These are phyloP conservation scores for Caenorhabditis latens DNA, from an alignment of 1,140 invertebrate species.

Conservation along the genomic window DNA sequence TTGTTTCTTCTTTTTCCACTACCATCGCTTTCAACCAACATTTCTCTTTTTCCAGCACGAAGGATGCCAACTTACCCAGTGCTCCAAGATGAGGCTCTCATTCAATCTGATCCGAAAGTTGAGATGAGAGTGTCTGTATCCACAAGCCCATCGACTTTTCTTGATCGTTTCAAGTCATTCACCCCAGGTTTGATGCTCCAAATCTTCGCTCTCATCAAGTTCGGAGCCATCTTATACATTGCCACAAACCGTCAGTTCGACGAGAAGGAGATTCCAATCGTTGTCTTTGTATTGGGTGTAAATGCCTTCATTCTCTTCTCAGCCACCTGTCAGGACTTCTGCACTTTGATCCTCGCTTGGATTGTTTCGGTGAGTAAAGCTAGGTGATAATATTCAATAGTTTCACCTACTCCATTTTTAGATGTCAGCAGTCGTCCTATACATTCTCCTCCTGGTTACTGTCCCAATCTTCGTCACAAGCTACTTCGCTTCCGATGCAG, in stretches of 20 bases:
- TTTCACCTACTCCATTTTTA: background rate
- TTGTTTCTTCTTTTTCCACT: background rate
- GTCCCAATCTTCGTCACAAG: background rate
- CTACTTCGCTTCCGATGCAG: background rate
- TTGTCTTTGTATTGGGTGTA: background rate
- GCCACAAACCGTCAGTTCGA: background rate
- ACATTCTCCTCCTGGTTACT: background rate
- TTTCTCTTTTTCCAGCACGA: no score
- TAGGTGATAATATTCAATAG: no score
- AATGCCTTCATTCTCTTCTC: background rate
- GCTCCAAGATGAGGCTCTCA: background rate
- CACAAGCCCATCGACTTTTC: background rate
- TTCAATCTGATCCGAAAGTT: background rate
- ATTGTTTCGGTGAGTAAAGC: background rate
- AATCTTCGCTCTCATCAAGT: slow-evolving; percentile 8
- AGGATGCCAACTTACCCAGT: background rate
- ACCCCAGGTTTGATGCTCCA: background rate
- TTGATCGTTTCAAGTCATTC: background rate
- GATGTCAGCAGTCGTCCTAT: background rate
- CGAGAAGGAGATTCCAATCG: background rate
- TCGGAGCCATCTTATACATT: background rate
- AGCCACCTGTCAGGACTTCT: slow-evolving; percentile 11
- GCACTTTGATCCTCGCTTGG: background rate
- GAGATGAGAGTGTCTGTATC: background rate
- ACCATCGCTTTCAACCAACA: background rate